Conservation (phyloP, 2,113 vertebrate species). For the Hippocampus mohnikei region DNA sequence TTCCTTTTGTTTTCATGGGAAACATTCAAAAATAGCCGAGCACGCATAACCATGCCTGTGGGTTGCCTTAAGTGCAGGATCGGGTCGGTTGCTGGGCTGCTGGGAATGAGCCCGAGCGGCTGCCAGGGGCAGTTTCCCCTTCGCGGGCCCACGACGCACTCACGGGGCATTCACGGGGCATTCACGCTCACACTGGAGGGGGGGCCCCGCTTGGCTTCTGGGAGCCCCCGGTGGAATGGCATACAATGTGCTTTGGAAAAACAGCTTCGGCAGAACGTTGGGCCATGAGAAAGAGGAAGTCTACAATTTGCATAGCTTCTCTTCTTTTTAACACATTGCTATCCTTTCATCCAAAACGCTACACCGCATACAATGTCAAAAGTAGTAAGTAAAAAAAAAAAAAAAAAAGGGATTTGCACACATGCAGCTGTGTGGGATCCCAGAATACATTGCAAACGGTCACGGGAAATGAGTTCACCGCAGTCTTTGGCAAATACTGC, state of each 20-base stretch:
- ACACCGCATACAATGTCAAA: not conserved
- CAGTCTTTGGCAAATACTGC: not conserved
- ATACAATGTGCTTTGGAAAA: conserved; percentile 32
- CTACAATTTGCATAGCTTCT: not conserved
- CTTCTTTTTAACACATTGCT: not conserved
- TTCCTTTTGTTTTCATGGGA: conserved; percentile 29
- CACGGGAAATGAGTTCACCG: conserved; percentile 9
- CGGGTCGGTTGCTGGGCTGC: conserved; percentile 49
- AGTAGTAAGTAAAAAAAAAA: not conserved
- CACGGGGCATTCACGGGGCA: conserved; percentile 27
- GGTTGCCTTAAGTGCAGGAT: conserved; percentile 61
- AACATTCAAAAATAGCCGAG: conserved; percentile 42
- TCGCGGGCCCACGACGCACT: conserved; percentile 38
- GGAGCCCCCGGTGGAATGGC: conserved; percentile 33
- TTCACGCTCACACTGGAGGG: conserved; percentile 42
- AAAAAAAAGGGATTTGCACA: not conserved
- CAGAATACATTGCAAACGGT: conserved; percentile 6
- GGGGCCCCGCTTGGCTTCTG: conserved; percentile 7
- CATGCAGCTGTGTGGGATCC: conserved; percentile 7
- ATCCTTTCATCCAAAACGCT: not conserved
- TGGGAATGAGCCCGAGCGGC: conserved; percentile 42
- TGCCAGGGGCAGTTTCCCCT: conserved; percentile 26
- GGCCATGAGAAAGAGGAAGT: not conserved
- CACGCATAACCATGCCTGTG: conserved; percentile 68
- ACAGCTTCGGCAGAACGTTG: conserved; percentile 20